Base-by-base conservation (phyloP, 92 coral and sea anemone genomes). In the Pocillopora meandrina region DNA sequence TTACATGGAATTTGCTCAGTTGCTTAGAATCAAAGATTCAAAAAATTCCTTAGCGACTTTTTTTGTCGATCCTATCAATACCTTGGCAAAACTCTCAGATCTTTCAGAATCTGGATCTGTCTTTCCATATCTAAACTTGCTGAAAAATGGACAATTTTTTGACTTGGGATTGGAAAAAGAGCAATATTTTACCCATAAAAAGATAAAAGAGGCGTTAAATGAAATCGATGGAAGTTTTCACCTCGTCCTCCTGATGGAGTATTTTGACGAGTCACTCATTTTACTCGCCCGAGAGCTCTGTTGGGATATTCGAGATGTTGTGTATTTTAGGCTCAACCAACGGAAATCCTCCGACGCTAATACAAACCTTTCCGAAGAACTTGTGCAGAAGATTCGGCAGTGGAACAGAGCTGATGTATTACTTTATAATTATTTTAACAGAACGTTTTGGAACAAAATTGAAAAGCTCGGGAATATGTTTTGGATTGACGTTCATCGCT, bases 231-330 rank as follows among this genome's bases (percentile, higher is more conserved):
- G 59, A 15, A 61, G 57, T n/a, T 91, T 91, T 68, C n/a, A 72
- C 56, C 62, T 91, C 61, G 88, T 88, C 72, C 90, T 91, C 13
- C 77, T 91, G n/a, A 85, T 88, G 90, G 95, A 91, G 63, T 77
- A 91, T 81, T 91, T 88, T 49, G 95, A 91, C 78, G 95, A 91
- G 65, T 91, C 95, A 16, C 77, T 91, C 36, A 76, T 91, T 16
- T 77, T 91, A 1, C 75, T 91, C 59, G 78, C 86, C 65, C 58
- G 88, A 31, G 88, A 81, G 84, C 70, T 89, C 76, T 85, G 95
- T 58, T 91, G 95, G 95, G 74, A 61, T 35, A 26, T 88, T 9
- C 85, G 86, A 56, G 92, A 91, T 82, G 90, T 91, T 9, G 83
- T 74, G 35, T 91, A 91, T 79, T 88, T 91, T 56, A 88, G 88